These are phyloP conservation scores for Cetoscarus ocellatus DNA, from an alignment of 2,797 vertebrate genomes.

Conservation along the genomic window DNA sequence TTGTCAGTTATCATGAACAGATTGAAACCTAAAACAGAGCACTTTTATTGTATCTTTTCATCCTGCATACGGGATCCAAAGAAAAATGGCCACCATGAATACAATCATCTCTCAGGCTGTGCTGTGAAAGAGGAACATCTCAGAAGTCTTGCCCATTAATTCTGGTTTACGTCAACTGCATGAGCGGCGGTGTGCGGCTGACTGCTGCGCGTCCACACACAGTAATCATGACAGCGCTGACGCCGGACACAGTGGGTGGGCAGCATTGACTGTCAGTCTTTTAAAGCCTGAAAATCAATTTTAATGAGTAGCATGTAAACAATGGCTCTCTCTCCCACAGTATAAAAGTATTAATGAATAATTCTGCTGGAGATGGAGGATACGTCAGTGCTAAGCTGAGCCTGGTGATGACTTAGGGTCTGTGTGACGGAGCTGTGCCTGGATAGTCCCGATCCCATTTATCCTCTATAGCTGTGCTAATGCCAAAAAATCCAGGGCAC, in stretches of 20 bases:
- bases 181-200: constrained; percentile 13
- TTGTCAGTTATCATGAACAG: no score
- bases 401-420: constrained; percentile 38
- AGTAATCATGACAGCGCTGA: constrained; percentile 17
- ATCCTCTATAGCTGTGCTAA: constrained; percentile 33
- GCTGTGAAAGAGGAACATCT: neutral
- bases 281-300: neutral
- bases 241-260: neutral
- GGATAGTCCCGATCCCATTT: constrained; percentile 37
- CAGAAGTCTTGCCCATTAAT: neutral
- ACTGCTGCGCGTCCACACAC: constrained; percentile 8
- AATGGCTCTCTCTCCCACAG: constrained; percentile 18
- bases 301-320: constrained; percentile 19
- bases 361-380: constrained; percentile 26
- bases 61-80: no score
- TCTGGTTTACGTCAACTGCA: constrained; percentile 3
- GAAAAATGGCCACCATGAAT: no score
- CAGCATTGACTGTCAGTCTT: neutral
- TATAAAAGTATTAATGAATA: constrained; percentile 17
- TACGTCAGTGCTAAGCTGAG: constrained; percentile 34
- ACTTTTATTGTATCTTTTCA: no score
- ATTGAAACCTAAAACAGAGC: no score
- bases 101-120: no score
- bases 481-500: constrained; percentile 46
- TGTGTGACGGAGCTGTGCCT: constrained; percentile 21